Percentiles rank a stretch among this genome's conserved stretches.
Conservation (phyloP, 2,797 vertebrate species). For the Vultur gryphus region DNA sequence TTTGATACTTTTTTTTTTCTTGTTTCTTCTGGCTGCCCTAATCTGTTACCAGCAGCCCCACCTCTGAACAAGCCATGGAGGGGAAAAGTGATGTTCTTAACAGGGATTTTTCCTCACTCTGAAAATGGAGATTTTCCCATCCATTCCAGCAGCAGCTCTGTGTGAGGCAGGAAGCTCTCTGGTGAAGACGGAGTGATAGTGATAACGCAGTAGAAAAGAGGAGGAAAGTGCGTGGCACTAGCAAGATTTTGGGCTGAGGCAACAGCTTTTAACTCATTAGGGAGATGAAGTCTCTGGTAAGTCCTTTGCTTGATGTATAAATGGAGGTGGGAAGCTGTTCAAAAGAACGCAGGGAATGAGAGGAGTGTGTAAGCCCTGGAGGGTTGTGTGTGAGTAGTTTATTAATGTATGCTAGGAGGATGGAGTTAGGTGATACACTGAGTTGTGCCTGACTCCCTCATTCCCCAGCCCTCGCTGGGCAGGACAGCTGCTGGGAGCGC, state of each 20-base stretch:
- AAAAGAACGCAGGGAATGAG: neutral
- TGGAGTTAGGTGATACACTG: neutral
- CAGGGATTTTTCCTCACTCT: neutral
- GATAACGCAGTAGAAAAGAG: neutral
- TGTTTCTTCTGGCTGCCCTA: neutral
- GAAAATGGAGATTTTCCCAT: neutral
- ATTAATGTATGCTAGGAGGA: neutral
- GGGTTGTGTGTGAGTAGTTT: neutral
- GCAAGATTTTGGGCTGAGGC: neutral
- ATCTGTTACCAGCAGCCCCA: neutral
- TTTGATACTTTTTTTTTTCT: neutral
- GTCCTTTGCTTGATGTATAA: neutral
- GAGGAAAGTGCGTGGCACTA: neutral
- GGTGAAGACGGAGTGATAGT: neutral
- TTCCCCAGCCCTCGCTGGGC: neutral
- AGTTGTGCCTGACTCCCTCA: neutral
- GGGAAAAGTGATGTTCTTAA: neutral
- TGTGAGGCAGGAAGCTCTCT: neutral
- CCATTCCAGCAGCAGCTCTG: neutral
- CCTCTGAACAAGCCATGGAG: neutral
- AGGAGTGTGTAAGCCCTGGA: neutral
- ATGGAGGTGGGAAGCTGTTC: neutral
- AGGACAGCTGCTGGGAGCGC: neutral
- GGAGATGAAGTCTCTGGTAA: neutral
- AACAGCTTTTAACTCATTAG: neutral